A percentile compares a stretch with the other conserved stretches of the same genome.
phyloP scores from a whole-genome alignment of 2,888 invertebrate genomes.

The Synergus itoensis region DNA sequence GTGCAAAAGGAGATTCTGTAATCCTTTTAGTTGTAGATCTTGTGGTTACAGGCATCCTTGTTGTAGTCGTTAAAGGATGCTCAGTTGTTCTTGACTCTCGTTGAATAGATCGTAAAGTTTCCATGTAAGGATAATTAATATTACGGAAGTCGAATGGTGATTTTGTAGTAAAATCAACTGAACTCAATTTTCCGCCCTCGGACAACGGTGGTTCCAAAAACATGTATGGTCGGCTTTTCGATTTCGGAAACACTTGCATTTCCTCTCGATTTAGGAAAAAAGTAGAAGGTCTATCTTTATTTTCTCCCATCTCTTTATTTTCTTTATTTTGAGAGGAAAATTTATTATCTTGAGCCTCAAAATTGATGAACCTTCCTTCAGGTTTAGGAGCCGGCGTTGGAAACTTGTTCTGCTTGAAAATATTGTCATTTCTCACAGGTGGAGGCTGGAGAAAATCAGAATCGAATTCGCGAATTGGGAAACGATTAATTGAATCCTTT shows the following conservation, averaged over 20 bases:
- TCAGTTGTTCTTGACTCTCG: conserved; percentile 50
- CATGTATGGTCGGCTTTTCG: conserved; percentile 39
- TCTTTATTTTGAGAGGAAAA: neutral
- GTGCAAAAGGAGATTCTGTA: conserved; percentile 62
- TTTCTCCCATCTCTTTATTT: neutral
- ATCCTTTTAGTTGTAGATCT: conserved; percentile 14
- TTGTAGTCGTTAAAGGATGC: neutral
- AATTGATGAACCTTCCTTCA: neutral
- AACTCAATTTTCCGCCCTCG: conserved; percentile 27
- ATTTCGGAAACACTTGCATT: neutral
- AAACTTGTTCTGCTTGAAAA: neutral
- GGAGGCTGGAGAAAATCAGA: conserved; percentile 45
- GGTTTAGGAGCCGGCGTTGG: neutral
- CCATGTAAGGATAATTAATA: conserved; percentile 63
- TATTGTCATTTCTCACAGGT: conserved; percentile 36
- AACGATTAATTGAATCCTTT: neutral
- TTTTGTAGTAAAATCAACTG: neutral
- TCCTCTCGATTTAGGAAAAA: conserved; percentile 3
- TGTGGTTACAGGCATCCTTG: neutral
- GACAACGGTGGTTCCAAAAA: conserved; percentile 45
- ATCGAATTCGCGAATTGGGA: neutral
- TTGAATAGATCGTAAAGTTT: conserved; percentile 68
- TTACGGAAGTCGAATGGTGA: conserved; percentile 47
- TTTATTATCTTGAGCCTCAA: neutral
- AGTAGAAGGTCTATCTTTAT: neutral